Conservation (phyloP, 2,888 invertebrate genomes). For the Synanthedon myopaeformis region DNA sequence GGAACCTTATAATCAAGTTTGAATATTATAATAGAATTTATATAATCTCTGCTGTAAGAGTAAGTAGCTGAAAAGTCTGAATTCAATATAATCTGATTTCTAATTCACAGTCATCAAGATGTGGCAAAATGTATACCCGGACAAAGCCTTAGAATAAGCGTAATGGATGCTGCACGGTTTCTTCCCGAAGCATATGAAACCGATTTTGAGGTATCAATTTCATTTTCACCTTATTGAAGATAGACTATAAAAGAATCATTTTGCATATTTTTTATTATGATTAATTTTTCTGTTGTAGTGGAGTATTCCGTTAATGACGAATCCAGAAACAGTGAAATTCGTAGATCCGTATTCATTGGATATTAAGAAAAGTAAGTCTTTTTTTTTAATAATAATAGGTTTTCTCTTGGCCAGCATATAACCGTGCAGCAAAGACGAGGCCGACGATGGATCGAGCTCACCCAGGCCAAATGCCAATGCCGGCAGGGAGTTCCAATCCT, state of each 20-base stretch:
- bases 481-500: no score
- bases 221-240: no score
- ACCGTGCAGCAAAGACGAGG: no score
- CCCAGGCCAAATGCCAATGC: no score
- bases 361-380: not conserved
- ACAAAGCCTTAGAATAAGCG: slow-evolving; percentile 60
- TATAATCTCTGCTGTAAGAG: no score
- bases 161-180: slow-evolving; percentile 49
- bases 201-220: slow-evolving; percentile 40
- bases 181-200: slow-evolving; percentile 50
- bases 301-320: slow-evolving; percentile 18
- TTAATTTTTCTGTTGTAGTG: slow-evolving; percentile 23
- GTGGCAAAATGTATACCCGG: slow-evolving; percentile 71
- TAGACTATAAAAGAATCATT: no score
- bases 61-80: no score
- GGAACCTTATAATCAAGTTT: no score
- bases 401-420: no score
- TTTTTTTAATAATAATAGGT: no score
- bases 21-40: no score
- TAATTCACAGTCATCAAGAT: slow-evolving; percentile 47
- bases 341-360: slow-evolving; percentile 19
- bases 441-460: no score
- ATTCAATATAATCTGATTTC: not conserved
- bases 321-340: slow-evolving; percentile 21
- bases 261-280: not conserved